Percentiles rank a stretch among this genome's conserved stretches.
Conservation (phyloP, 1,140 invertebrate species). For the Bactericera cockerelli region DNA sequence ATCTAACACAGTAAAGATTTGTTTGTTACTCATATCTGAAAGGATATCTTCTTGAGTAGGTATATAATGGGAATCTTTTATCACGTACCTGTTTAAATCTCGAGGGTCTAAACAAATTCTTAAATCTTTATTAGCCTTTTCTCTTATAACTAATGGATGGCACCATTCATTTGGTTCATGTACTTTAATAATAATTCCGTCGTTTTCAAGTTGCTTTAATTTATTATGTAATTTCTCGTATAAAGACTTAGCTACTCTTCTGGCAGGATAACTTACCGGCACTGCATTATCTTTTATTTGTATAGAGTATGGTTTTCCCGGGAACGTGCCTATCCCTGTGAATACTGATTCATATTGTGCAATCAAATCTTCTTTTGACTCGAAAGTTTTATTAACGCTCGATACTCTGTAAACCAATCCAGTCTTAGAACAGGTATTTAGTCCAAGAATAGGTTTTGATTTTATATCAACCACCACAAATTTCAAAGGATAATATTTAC, state of each 20-base stretch:
- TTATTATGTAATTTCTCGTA: slow-evolving; percentile 4
- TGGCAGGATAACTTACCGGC: not conserved
- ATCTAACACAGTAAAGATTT: slow-evolving; percentile 17
- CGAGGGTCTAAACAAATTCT: slow-evolving; percentile 14
- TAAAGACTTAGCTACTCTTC: slow-evolving; percentile 3
- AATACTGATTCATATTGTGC: slow-evolving; percentile 5
- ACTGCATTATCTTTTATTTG: not conserved
- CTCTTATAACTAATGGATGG: slow-evolving; percentile 25
- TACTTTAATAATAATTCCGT: not conserved
- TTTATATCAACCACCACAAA: too few species aligned
- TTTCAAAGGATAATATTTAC: not conserved
- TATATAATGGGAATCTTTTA: not conserved
- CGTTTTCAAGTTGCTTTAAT: not conserved
- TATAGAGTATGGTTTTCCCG: not conserved
- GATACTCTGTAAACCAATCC: not conserved
- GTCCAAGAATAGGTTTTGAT: too few species aligned
- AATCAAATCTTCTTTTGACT: too few species aligned
- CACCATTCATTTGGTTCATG: slow-evolving; percentile 23
- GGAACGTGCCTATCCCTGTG: slow-evolving; percentile 11
- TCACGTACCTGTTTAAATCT: slow-evolving; percentile 5
- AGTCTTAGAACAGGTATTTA: too few species aligned
- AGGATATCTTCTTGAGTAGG: slow-evolving; percentile 16
- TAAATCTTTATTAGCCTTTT: slow-evolving; percentile 25
- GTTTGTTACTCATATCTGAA: slow-evolving; percentile 10
- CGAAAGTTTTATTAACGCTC: not conserved